Conservation (phyloP, 1,140 invertebrate species). For the Penaeus vannamei region DNA sequence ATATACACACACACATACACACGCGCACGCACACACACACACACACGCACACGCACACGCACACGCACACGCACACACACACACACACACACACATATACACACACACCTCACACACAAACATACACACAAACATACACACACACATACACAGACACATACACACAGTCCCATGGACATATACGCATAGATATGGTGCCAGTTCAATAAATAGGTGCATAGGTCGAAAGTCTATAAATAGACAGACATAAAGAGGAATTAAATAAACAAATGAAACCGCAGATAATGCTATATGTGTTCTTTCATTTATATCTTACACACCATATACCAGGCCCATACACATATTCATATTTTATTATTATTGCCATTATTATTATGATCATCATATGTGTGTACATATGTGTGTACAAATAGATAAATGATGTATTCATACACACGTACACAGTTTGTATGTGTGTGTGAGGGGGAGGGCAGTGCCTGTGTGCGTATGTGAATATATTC, state of each 20-base stretch:
- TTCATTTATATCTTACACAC: too few relatives aligned
- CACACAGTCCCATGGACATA: background rate
- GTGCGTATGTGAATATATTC: background rate
- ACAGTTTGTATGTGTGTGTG: background rate
- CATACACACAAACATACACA: conserved; percentile 4
- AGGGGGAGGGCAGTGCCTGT: background rate
- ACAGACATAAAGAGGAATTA: too few relatives aligned
- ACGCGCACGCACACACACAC: background rate
- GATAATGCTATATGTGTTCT: too few relatives aligned
- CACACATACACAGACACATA: background rate
- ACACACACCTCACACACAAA: background rate
- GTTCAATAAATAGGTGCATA: background rate
- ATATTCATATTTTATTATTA: too few relatives aligned
- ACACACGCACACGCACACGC: background rate
- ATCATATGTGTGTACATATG: too few relatives aligned
- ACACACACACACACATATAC: background rate
- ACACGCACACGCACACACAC: background rate
- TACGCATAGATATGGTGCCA: background rate
- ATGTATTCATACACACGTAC: too few relatives aligned
- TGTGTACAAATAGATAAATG: too few relatives aligned
- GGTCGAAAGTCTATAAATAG: too few relatives aligned
- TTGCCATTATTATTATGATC: too few relatives aligned
- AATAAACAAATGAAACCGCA: too few relatives aligned
- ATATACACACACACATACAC: conserved; percentile 5
- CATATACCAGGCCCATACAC: too few relatives aligned